These are phyloP conservation scores for Bellardia pandia DNA, from an alignment of 2,888 invertebrate genomes.

Conservation along the genomic window DNA sequence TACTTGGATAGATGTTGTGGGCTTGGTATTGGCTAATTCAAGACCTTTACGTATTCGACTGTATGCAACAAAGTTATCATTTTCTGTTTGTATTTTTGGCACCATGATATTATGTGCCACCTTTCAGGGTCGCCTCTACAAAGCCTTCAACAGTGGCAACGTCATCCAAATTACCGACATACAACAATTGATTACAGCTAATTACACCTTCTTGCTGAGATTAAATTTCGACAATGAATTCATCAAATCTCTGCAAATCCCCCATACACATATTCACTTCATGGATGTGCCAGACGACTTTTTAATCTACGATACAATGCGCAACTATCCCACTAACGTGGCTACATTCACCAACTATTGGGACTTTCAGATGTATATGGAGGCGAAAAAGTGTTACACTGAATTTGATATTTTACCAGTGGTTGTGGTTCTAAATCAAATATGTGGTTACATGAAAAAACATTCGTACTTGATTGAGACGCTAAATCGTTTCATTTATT, in stretches of 20 bases:
- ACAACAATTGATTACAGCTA: slow-evolving; percentile 32
- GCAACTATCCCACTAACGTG: background rate
- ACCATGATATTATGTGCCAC: slow-evolving; percentile 46
- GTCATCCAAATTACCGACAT: background rate
- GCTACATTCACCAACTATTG: slow-evolving; percentile 63
- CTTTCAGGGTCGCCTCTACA: slow-evolving; percentile 63
- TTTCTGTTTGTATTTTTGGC: slow-evolving; percentile 41
- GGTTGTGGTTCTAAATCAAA: slow-evolving; percentile 56
- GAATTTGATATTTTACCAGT: slow-evolving; percentile 43
- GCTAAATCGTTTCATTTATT: slow-evolving; percentile 39
- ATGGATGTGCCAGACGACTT: slow-evolving; percentile 14
- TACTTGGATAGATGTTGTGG: slow-evolving; percentile 64
- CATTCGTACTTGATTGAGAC: slow-evolving; percentile 63
- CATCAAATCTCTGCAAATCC: slow-evolving; percentile 53
- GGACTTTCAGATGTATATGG: slow-evolving; percentile 53
- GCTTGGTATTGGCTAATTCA: slow-evolving; percentile 51
- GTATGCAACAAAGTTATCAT: background rate
- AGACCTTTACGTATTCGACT: slow-evolving; percentile 6
- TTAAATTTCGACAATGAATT: slow-evolving; percentile 3
- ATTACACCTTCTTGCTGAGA: slow-evolving; percentile 59
- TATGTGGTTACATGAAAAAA: slow-evolving; percentile 64
- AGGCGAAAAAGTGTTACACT: slow-evolving; percentile 6
- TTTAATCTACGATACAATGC: slow-evolving; percentile 52
- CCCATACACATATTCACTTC: slow-evolving; percentile 29
- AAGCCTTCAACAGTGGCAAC: slow-evolving; percentile 44